Conservation (phyloP, 2,113 vertebrate species). For the Plotosus lineatus region DNA sequence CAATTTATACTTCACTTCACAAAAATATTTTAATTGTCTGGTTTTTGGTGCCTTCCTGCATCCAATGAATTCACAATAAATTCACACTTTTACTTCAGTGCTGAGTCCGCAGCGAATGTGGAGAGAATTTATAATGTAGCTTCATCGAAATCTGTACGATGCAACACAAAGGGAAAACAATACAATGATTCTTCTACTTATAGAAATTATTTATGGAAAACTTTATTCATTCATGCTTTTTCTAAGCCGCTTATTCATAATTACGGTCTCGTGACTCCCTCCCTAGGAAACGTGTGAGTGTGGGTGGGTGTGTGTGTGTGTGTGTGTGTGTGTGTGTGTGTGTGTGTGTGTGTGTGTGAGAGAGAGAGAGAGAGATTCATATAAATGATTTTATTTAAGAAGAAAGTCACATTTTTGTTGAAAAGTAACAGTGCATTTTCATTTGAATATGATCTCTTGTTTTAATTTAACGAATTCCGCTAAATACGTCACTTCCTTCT, state of each 20-base stretch:
- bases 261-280: too few species aligned
- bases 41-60: neutral
- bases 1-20: neutral
- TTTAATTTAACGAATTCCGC: neutral
- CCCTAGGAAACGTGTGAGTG: too few species aligned
- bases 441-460: neutral
- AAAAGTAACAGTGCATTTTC: neutral
- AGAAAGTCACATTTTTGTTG: neutral
- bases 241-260: too few species aligned
- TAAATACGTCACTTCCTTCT: neutral
- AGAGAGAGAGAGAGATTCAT: too few species aligned
- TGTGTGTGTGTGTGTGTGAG: too few species aligned
- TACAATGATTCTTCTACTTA: too few species aligned
- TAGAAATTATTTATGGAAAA: too few species aligned
- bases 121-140: constrained; percentile 24
- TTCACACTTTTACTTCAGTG: neutral
- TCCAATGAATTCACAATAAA: neutral
- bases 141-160: constrained; percentile 33
- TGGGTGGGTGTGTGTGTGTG: too few species aligned
- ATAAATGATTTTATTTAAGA: neutral
- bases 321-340: too few species aligned
- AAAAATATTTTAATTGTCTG: neutral
- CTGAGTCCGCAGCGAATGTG: neutral
- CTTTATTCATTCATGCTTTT: too few species aligned
- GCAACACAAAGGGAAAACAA: too few species aligned